phyloP scores from a whole-genome alignment of 1,140 invertebrate genomes.

The Drosophila sp. region DNA sequence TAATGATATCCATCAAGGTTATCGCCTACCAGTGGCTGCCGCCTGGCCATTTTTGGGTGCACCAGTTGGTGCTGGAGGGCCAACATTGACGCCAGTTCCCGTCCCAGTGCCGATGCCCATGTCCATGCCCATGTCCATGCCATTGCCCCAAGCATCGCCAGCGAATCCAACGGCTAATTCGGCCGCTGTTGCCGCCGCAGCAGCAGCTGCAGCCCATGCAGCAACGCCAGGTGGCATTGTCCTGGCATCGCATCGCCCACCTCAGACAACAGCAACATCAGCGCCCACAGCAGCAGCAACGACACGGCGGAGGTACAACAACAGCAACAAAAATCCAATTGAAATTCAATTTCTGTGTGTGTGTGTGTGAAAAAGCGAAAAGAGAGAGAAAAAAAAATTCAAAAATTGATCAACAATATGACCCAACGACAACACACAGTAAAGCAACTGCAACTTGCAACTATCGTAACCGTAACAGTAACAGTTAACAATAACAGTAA shows the following conservation, averaged over 20 bases:
- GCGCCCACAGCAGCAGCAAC: slow-evolving; percentile 84
- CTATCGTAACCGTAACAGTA: slow-evolving; percentile 28
- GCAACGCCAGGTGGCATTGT: slow-evolving; percentile 74
- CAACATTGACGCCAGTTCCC: slow-evolving; percentile 84
- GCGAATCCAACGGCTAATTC: slow-evolving; percentile 73
- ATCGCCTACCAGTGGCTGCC: slow-evolving; percentile 85
- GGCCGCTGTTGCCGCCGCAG: slow-evolving; percentile 82
- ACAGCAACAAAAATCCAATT: slow-evolving; percentile 16
- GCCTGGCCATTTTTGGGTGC: slow-evolving; percentile 83
- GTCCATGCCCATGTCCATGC: slow-evolving; percentile 23
- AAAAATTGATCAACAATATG: slow-evolving; percentile 50
- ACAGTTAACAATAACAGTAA: slow-evolving; percentile 21
- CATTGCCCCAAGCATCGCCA: slow-evolving; percentile 82
- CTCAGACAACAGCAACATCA: slow-evolving; percentile 63
- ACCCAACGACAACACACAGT: slow-evolving; percentile 22
- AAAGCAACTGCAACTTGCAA: slow-evolving; percentile 31
- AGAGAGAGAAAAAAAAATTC: slow-evolving; percentile 73
- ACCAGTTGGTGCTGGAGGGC: slow-evolving; percentile 81
- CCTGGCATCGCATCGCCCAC: slow-evolving; percentile 80
- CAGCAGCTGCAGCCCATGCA: slow-evolving; percentile 83
- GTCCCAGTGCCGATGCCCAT: slow-evolving; percentile 47
- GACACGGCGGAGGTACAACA: slow-evolving; percentile 83
- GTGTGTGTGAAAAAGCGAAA: slow-evolving; percentile 54
- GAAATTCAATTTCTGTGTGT: slow-evolving; percentile 30
- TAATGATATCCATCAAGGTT: slow-evolving; percentile 78